Base-by-base conservation (phyloP, 2,113 vertebrate species). In the Saimiri boliviensis region DNA sequence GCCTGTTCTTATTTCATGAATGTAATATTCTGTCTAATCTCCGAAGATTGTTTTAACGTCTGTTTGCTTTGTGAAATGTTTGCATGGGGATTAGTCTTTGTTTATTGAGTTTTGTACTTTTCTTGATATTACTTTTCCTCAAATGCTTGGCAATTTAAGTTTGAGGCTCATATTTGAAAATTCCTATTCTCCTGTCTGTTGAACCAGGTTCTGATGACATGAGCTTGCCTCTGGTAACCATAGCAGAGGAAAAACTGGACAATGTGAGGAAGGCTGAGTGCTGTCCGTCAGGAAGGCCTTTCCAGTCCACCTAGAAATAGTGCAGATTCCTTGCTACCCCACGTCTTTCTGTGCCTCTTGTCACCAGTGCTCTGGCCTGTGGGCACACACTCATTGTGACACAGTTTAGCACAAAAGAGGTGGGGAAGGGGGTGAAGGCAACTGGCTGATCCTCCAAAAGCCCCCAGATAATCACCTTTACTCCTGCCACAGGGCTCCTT, bases 41-140 rank as follows among this genome's bases (percentile, higher is more conserved):
- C 68, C 13, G 32, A 73, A 80, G 66, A 58, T 68, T 70, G 42
- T 17, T 85, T 88, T 92, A 71, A 21, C 10, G 27, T 11, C 35
- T 27, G 40, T 87, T 54, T 81, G 63, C 30, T 93, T 70, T 76
- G 47, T 92, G 87, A 86, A 66, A 58, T 82, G 47, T 60, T 83
- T 20, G 8, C 47, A 6, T 17, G 45, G 42, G 14, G 86, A 37
- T 37, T 84, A 35, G 49, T 32, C 40, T 70, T 73, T 83, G 1
- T 84, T 68, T 23, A 45, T 25, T 60, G 66, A 49, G 4, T 70
- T 71, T 42, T 81, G 17, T 73, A 58, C 8, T 47, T 93, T 80
- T 66, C 70, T 80, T 76, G 47, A 71, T 12, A 52, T 9, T 81
- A 11, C 19, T 86, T 89, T 93, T 77, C 68, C 56, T 58, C 84